These are phyloP conservation scores for Erebia palarica DNA, from an alignment of 2,888 invertebrate species.

Conservation along the genomic window DNA sequence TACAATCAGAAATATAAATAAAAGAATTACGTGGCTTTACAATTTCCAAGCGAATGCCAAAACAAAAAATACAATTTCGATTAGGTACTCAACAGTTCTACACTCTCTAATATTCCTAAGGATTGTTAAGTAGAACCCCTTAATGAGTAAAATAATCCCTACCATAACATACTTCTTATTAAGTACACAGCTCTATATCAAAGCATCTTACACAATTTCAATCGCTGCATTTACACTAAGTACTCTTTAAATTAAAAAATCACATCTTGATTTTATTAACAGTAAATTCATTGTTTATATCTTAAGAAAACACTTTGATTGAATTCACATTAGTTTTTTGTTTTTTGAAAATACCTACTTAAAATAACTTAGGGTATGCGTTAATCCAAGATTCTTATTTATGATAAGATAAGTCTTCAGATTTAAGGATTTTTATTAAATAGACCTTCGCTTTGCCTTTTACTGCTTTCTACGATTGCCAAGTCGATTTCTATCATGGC, in stretches of 20 bases:
- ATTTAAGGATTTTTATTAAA: neutral
- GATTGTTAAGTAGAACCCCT: conserved; percentile 19
- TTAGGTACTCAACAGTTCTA: neutral
- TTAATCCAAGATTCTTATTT: neutral
- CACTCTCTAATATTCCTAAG: neutral
- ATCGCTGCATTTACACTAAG: neutral
- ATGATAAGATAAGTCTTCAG: too few species aligned
- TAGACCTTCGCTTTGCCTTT: neutral
- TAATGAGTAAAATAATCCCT: conserved; percentile 2
- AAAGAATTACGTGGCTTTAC: too few species aligned
- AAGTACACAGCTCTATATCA: conserved; percentile 16
- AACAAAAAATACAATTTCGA: neutral
- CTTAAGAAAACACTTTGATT: neutral
- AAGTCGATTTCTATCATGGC: conserved; percentile 8
- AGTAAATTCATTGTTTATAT: neutral
- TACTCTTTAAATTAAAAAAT: neutral
- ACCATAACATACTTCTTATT: conserved; percentile 32
- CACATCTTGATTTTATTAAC: neutral
- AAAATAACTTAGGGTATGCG: too few species aligned
- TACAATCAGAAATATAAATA: too few species aligned
- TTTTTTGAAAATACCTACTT: too few species aligned
- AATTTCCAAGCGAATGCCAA: too few species aligned
- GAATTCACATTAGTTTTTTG: neutral
- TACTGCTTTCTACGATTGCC: conserved; percentile 2
- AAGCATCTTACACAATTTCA: conserved; percentile 7